Evolutionary conservation across 2,888 invertebrate species (phyloP).

Genomic region (Cataglyphis albicans): DNA sequence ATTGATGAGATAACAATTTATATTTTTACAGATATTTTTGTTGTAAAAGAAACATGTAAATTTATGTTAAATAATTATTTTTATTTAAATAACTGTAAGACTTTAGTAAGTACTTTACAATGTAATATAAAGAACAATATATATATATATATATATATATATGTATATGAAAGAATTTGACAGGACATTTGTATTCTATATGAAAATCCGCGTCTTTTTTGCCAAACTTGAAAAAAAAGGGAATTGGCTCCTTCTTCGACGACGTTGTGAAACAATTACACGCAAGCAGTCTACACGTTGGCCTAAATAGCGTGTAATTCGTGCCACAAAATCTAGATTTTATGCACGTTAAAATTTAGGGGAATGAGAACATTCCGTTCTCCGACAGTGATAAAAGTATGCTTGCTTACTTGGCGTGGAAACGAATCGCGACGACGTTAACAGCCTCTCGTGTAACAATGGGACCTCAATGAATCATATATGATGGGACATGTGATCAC

Average conservation of each 20-base stretch:
- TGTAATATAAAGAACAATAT: neutral
- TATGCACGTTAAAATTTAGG: slow-evolving; percentile 30
- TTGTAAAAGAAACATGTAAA: neutral
- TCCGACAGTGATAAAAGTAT: slow-evolving; percentile 51
- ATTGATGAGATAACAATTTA: neutral
- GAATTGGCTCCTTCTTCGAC: neutral
- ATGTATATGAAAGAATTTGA: neutral
- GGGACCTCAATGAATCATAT: slow-evolving; percentile 26
- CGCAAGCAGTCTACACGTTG: slow-evolving; percentile 18
- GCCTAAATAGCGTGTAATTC: slow-evolving; percentile 41
- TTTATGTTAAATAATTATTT: neutral
- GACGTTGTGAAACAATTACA: slow-evolving; percentile 33
- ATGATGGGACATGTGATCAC: slow-evolving; percentile 38
- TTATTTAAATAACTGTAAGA: neutral
- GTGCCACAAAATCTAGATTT: slow-evolving; percentile 25
- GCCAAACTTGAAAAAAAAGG: neutral
- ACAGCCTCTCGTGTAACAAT: slow-evolving; percentile 28
- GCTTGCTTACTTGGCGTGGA: slow-evolving; percentile 36
- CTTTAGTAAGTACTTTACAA: neutral
- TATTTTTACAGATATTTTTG: neutral
- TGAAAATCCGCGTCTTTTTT: neutral
- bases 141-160: no score
- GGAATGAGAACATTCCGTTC: slow-evolving; percentile 33
- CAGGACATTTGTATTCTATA: neutral
- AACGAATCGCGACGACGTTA: slow-evolving; percentile 15